A percentile compares a stretch with the other conserved stretches of the same genome.
phyloP scores from a whole-genome alignment of 2,888 invertebrate species.

The Eurytoma adleriae region DNA sequence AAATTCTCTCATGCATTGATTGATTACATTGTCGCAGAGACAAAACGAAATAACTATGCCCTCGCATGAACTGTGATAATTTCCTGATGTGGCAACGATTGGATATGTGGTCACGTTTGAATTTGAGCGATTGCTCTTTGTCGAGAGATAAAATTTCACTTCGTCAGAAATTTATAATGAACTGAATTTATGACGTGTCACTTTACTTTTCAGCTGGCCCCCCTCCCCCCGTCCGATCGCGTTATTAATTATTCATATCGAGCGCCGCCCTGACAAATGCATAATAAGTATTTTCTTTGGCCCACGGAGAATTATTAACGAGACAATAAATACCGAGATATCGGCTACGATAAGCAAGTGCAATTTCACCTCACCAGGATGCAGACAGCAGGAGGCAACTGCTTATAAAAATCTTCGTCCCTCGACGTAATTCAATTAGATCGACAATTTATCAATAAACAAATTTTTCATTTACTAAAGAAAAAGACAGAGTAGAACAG shows the following conservation, averaged over 20 bases:
- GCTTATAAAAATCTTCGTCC: too few species aligned
- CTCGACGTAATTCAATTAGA: too few species aligned
- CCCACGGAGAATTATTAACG: slow-evolving; percentile 34
- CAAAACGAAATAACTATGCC: background rate
- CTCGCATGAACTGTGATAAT: background rate
- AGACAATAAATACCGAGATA: slow-evolving; percentile 10
- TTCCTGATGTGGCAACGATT: slow-evolving; percentile 11
- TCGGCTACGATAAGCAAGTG: slow-evolving; percentile 13
- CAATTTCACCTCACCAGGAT: slow-evolving; percentile 4
- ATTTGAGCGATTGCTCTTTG: slow-evolving; percentile 35
- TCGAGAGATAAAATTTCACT: slow-evolving; percentile 9
- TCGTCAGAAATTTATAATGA: slow-evolving; percentile 1
- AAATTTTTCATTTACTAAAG: too few species aligned
- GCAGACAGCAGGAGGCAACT: too few species aligned
- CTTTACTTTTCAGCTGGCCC: background rate
- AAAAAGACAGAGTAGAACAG: too few species aligned
- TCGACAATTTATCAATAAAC: too few species aligned
- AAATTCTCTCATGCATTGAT: too few species aligned
- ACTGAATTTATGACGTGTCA: slow-evolving; percentile 10
- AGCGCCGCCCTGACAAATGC: slow-evolving; percentile 5
- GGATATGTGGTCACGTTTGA: background rate
- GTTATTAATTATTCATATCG: slow-evolving; percentile 41
- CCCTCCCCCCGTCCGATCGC: background rate
- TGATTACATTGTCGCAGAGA: background rate
- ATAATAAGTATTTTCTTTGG: slow-evolving; percentile 36